Percentiles rank a stretch among this genome's conserved stretches.
phyloP scores from a whole-genome alignment of 2,797 vertebrate genomes.

The Antennarius maculatus region DNA sequence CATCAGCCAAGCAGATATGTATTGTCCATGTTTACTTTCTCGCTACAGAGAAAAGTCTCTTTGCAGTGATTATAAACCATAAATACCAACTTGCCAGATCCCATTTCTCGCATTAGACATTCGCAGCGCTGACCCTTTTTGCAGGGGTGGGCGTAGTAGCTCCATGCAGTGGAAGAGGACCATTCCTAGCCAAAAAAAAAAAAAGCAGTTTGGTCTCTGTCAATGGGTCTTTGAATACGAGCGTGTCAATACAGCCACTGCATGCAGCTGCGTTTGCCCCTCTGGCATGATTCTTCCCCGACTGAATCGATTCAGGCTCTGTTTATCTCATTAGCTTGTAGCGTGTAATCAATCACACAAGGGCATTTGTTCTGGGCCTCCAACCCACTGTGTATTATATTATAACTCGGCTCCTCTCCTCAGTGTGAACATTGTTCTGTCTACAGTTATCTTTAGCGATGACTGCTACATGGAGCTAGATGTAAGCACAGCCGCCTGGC shows the following conservation, averaged over 20 bases:
- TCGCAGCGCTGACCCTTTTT: constrained; percentile 65
- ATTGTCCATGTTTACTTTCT: constrained; percentile 32
- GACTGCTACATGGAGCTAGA: constrained; percentile 40
- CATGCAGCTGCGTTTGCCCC: constrained; percentile 70
- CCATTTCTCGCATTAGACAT: constrained; percentile 44
- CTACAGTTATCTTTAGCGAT: constrained; percentile 55
- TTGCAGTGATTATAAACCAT: constrained; percentile 43
- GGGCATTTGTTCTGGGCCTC: constrained; percentile 73
- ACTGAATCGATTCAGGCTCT: constrained; percentile 78
- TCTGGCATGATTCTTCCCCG: constrained; percentile 71
- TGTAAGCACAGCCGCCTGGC: constrained; percentile 45
- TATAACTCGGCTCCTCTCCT: constrained; percentile 58
- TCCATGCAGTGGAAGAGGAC: constrained; percentile 49
- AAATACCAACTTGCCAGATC: constrained; percentile 59
- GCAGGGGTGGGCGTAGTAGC: constrained; percentile 53
- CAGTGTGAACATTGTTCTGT: constrained; percentile 50
- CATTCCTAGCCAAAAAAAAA: constrained; percentile 45
- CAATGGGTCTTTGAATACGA: constrained; percentile 58
- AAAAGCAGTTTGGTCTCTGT: constrained; percentile 54
- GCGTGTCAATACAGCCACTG: constrained; percentile 69
- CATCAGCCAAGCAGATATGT: constrained; percentile 21
- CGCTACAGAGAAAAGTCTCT: constrained; percentile 47
- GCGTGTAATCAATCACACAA: constrained; percentile 80
- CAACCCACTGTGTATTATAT: constrained; percentile 59
- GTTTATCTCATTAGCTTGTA: constrained; percentile 83